These are phyloP conservation scores for Mimas tiliae DNA, from an alignment of 2,888 invertebrate genomes.

Conservation along the genomic window DNA sequence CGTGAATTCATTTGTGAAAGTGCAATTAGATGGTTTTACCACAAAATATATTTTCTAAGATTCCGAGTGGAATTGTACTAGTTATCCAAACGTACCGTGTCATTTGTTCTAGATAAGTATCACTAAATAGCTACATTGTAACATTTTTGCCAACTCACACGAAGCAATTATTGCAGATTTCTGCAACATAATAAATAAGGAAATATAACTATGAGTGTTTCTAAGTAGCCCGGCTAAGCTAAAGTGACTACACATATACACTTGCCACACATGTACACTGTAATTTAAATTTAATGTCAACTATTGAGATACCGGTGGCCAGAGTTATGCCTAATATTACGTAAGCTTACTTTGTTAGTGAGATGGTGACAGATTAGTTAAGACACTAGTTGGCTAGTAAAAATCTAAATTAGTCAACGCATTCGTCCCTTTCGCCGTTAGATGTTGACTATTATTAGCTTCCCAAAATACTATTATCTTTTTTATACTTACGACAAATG, in stretches of 20 bases:
- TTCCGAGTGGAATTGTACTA: conserved; percentile 3
- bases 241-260: too few relatives aligned
- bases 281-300: too few relatives aligned
- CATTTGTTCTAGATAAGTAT: conserved; percentile 9
- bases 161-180: neutral
- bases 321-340: neutral
- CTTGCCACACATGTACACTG: too few relatives aligned
- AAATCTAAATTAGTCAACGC: neutral
- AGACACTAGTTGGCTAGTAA: neutral
- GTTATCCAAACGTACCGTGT: conserved; percentile 9
- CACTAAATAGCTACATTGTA: neutral
- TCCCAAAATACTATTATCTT: neutral
- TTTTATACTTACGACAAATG: neutral
- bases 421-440: neutral
- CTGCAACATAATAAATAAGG: neutral
- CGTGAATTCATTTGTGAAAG: conserved; percentile 19
- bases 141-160: neutral
- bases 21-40: neutral
- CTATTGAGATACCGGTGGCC: too few relatives aligned
- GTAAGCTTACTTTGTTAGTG: neutral
- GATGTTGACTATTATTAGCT: neutral
- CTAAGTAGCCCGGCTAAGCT: too few relatives aligned
- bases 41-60: neutral
- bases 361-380: neutral
- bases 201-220: neutral